Evolutionary conservation across 2,888 invertebrate species (phyloP), one percentile per base, ranked within the genome.

Genomic region (Megaustenia siamemsis): DNA sequence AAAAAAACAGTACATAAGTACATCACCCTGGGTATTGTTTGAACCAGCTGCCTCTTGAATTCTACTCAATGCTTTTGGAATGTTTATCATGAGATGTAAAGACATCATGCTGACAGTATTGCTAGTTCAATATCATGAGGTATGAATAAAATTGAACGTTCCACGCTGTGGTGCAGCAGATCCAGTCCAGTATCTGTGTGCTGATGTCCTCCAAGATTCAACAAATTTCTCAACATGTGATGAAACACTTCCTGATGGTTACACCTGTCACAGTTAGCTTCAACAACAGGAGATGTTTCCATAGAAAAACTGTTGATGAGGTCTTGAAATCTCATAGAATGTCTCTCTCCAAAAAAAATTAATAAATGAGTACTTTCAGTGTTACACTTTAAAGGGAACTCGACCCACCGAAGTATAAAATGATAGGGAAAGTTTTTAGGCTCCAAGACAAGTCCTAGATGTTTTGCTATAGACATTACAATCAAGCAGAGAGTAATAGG

Each of bases 381-480:
- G 63, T n/a, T n/a, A 66, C 89, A 91, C 92, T 90, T 94, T 94
- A 90, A 93, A 90, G 95, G 95, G 89, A 94, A 94, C 90, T 95
- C 95, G 82, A 94, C 94, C 95, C 95, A 96, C 49, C 95, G 94
- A 79, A 96, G 93, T 35, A 96, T 90, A 90, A 96, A 96, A 90
- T 96, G 96, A 0, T 95, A 94, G 3, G 96, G 96, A 88, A 95
- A 95, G 92, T 94, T 95, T 87, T 96, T 95, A 45, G 95, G 95
- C 85, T 96, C 95, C 88, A 95, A 95, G 56, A 94, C 93, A 3
- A 96, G 93, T 18, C 96, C 96, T 24, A 96, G 93, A 87, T 96
- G 93, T 78, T 95, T 93, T 8, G 95, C 95, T 15, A 96, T 94
- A 84, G 95, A 94, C 88, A 95, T 95, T 90, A 95, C 96, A 60